Evolutionary conservation across 2,797 vertebrate species (phyloP).

Genomic region (Sparus aurata): DNA sequence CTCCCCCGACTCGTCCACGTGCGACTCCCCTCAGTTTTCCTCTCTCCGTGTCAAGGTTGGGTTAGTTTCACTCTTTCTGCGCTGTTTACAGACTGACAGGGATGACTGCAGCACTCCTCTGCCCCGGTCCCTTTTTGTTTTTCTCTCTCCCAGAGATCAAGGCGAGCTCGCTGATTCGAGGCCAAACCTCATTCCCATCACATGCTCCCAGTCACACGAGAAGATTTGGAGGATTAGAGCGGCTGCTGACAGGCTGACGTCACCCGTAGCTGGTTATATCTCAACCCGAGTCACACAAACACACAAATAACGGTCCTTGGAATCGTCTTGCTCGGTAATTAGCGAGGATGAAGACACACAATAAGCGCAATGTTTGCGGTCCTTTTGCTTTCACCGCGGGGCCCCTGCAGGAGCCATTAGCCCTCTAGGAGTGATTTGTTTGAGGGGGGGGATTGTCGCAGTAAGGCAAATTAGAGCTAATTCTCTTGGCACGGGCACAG

Average conservation of each 20-base stretch:
- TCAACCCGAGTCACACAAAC: constrained; percentile 1
- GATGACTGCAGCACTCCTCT: constrained; percentile 1
- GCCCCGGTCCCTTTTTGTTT: constrained; percentile 4
- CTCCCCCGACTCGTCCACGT: not conserved
- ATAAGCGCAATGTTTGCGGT: constrained; percentile 52
- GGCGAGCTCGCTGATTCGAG: constrained; percentile 38
- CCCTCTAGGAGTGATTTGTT: constrained; percentile 70
- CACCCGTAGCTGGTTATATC: constrained; percentile 30
- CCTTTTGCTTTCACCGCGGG: constrained; percentile 40
- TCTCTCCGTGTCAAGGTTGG: not conserved
- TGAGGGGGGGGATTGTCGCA: constrained; percentile 57
- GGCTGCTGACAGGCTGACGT: constrained; percentile 39
- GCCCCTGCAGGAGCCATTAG: constrained; percentile 67
- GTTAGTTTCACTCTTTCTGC: not conserved
- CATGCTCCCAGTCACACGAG: constrained; percentile 51
- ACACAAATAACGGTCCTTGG: constrained; percentile 34
- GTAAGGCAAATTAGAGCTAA: constrained; percentile 71
- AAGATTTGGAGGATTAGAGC: constrained; percentile 42
- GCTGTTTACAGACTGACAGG: constrained; percentile 1
- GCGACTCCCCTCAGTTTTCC: not conserved
- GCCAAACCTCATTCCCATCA: constrained; percentile 36
- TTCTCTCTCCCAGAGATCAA: constrained; percentile 29
- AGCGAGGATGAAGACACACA: constrained; percentile 42
- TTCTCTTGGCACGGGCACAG: constrained; percentile 49
- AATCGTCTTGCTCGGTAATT: constrained; percentile 55